Evolutionary conservation across 2,888 invertebrate species (phyloP).

Genomic region (Pterostichus madidus): DNA sequence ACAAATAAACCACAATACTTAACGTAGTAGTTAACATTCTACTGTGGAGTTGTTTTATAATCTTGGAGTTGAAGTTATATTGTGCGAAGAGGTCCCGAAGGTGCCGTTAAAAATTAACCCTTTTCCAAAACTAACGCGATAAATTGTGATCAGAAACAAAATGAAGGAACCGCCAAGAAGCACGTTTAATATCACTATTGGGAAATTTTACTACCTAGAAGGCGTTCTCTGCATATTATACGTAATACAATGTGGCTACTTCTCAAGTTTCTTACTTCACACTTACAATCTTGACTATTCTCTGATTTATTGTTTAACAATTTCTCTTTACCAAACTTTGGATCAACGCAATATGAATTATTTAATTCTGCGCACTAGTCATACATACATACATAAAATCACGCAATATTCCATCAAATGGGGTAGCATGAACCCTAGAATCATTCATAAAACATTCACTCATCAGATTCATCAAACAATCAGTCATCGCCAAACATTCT

Average conservation of each 20-base stretch:
- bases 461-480: too few species aligned
- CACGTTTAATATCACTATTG: constrained; percentile 70
- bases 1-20: constrained; percentile 30
- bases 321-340: too few species aligned
- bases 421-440: too few species aligned
- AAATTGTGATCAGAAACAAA: constrained; percentile 70
- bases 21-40: constrained; percentile 49
- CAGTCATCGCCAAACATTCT: too few species aligned
- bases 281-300: neutral
- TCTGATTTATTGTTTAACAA: too few species aligned
- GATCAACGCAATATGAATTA: too few species aligned
- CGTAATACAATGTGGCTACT: neutral
- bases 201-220: constrained; percentile 67
- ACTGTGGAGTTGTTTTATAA: constrained; percentile 13
- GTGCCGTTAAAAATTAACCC: constrained; percentile 72
- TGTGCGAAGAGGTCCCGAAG: constrained; percentile 69
- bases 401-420: too few species aligned
- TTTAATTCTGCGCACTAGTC: too few species aligned
- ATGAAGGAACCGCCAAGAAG: constrained; percentile 71
- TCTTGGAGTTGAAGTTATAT: constrained; percentile 51
- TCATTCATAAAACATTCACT: too few species aligned
- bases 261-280: neutral
- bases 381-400: too few species aligned
- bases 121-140: constrained; percentile 70
- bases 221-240: constrained; percentile 22